Conservation (phyloP, 1,140 invertebrate species). For the Amyelois transitella region DNA sequence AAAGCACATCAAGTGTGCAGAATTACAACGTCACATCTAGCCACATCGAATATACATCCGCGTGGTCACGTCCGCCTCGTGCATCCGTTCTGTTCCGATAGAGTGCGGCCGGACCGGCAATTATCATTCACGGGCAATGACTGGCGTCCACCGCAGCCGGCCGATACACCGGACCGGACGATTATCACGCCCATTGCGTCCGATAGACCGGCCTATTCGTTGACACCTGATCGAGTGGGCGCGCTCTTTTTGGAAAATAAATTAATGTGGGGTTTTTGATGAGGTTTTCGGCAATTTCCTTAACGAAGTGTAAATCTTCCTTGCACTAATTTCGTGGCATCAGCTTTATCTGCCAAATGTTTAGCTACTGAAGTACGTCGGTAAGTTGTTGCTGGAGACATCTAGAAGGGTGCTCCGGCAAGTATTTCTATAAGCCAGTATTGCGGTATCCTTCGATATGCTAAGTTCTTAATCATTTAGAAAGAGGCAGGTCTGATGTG, state of each 20-base stretch:
- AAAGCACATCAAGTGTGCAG: neutral
- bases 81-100: slow-evolving; percentile 58
- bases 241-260: neutral
- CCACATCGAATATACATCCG: slow-evolving; percentile 12
- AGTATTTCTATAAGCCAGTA: too few species aligned
- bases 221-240: slow-evolving; percentile 16
- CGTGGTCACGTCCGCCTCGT: slow-evolving; percentile 26
- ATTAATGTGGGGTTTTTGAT: too few species aligned
- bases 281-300: neutral
- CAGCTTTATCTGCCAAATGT: too few species aligned
- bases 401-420: too few species aligned
- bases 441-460: too few species aligned
- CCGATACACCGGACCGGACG: slow-evolving; percentile 48
- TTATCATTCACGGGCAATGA: slow-evolving; percentile 66
- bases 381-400: too few species aligned
- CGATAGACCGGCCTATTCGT: slow-evolving; percentile 61
- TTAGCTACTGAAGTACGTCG: too few species aligned
- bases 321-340: too few species aligned
- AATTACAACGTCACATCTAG: slow-evolving; percentile 2
- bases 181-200: slow-evolving; percentile 68
- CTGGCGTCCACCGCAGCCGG: slow-evolving; percentile 16
- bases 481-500: too few species aligned
- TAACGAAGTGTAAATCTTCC: neutral
- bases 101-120: slow-evolving; percentile 40
- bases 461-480: too few species aligned